A percentile compares a stretch with the other conserved stretches of the same genome.
These are phyloP conservation scores for Drosophila quadrilineata DNA, from an alignment of 1,140 invertebrate genomes.

Conservation along the genomic window DNA sequence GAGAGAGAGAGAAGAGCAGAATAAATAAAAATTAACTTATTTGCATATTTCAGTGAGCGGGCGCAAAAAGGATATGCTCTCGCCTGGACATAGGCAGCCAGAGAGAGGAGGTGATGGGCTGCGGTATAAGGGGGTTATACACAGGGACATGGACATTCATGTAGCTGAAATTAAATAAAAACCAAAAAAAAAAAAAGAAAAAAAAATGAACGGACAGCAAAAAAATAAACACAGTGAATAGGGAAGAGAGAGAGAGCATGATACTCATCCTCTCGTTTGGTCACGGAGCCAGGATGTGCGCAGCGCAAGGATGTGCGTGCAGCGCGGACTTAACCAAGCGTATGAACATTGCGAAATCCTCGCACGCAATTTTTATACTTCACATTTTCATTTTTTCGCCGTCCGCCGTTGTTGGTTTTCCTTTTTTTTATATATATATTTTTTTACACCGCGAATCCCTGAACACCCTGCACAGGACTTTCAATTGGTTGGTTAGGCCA, in stretches of 20 bases:
- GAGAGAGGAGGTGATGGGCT: background rate
- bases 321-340: slow-evolving; percentile 41
- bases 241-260: too few species aligned
- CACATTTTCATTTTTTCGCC: too few species aligned
- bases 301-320: slow-evolving; percentile 48
- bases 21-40: slow-evolving; percentile 76
- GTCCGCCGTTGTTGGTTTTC: too few species aligned
- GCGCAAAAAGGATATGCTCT: slow-evolving; percentile 51
- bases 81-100: slow-evolving; percentile 17
- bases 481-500: background rate
- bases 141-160: slow-evolving; percentile 27
- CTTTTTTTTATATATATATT: background rate
- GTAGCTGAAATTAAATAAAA: slow-evolving; percentile 49
- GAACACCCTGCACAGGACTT: background rate
- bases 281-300: slow-evolving; percentile 35
- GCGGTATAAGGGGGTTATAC: background rate
- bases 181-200: too few species aligned
- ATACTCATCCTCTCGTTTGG: background rate
- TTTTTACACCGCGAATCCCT: background rate
- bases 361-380: slow-evolving; percentile 42
- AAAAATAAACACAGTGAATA: too few species aligned
- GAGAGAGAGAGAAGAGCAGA: slow-evolving; percentile 29
- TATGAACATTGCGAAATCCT: slow-evolving; percentile 50
- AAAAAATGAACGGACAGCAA: too few species aligned
- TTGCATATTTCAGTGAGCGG: slow-evolving; percentile 69